phyloP scores from a whole-genome alignment of 2,888 invertebrate species.

The Aethes cnicana region DNA sequence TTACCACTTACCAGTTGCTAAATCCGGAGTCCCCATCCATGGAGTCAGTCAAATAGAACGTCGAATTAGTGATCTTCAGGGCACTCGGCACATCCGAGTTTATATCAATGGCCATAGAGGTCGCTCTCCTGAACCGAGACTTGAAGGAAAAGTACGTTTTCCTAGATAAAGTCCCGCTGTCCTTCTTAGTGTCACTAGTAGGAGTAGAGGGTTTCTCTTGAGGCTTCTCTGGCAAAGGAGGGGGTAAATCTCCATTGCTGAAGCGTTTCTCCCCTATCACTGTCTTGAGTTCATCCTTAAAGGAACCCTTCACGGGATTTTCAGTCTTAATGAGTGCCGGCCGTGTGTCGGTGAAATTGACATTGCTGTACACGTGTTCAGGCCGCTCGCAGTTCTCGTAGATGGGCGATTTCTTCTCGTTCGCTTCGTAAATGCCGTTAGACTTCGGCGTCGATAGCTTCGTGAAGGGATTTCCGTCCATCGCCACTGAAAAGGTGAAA shows the following conservation, averaged over 20 bases:
- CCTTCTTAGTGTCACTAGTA: slow-evolving; percentile 63
- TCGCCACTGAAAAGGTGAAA: slow-evolving; percentile 59
- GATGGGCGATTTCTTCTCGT: slow-evolving; percentile 56
- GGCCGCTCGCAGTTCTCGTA: slow-evolving; percentile 67
- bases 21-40: slow-evolving; percentile 85
- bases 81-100: slow-evolving; percentile 78
- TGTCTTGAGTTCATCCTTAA: slow-evolving; percentile 72
- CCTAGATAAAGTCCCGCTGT: slow-evolving; percentile 67
- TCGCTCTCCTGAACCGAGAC: slow-evolving; percentile 84
- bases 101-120: slow-evolving; percentile 80
- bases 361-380: slow-evolving; percentile 63
- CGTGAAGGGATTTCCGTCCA: slow-evolving; percentile 69
- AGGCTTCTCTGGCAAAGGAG: slow-evolving; percentile 63
- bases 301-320: slow-evolving; percentile 55
- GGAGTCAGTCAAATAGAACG: slow-evolving; percentile 87
- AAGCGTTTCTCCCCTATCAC: slow-evolving; percentile 61
- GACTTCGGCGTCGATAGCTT: slow-evolving; percentile 49
- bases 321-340: slow-evolving; percentile 62
- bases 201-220: slow-evolving; percentile 67
- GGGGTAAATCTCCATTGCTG: slow-evolving; percentile 61
- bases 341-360: slow-evolving; percentile 58
- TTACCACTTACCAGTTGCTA: slow-evolving; percentile 79
- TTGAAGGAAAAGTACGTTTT: slow-evolving; percentile 82
- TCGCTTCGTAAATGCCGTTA: slow-evolving; percentile 60
- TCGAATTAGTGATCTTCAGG: slow-evolving; percentile 84